Conservation (phyloP, 2,113 vertebrate genomes). For the Engystomops pustulosus region DNA sequence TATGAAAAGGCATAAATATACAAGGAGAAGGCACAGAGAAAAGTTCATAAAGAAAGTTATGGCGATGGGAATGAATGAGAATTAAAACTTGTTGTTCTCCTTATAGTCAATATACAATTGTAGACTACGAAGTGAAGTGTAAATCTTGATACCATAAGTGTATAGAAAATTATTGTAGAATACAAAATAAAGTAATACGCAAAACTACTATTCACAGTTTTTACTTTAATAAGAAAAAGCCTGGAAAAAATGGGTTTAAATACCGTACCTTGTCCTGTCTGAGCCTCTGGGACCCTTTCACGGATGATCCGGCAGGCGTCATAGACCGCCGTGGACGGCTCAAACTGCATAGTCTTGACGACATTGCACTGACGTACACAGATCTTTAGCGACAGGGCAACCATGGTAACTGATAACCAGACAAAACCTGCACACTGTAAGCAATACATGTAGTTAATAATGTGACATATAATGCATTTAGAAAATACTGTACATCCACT, state of each 20-base stretch:
- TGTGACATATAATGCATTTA: too few species aligned
- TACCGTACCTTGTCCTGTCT: slow-evolving; percentile 93
- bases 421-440: slow-evolving; percentile 29
- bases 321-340: slow-evolving; percentile 92
- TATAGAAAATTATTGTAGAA: neutral
- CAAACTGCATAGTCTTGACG: slow-evolving; percentile 99
- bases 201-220: neutral
- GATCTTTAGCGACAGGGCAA: slow-evolving; percentile 96
- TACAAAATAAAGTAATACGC: neutral
- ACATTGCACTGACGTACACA: slow-evolving; percentile 99
- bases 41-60: too few species aligned
- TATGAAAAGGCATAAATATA: neutral
- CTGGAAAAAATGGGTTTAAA: neutral
- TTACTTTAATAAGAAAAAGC: too few species aligned
- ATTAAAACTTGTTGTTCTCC: too few species aligned
- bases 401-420: slow-evolving; percentile 81
- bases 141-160: too few species aligned
- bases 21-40: too few species aligned
- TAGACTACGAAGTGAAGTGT: too few species aligned
- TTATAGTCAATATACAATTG: too few species aligned
- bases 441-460: neutral
- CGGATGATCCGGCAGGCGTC: slow-evolving; percentile 94
- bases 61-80: too few species aligned
- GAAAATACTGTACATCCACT: too few species aligned
- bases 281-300: slow-evolving; percentile 93